These are phyloP conservation scores for Antitype chi DNA, from an alignment of 2,888 invertebrate species.

Conservation along the genomic window DNA sequence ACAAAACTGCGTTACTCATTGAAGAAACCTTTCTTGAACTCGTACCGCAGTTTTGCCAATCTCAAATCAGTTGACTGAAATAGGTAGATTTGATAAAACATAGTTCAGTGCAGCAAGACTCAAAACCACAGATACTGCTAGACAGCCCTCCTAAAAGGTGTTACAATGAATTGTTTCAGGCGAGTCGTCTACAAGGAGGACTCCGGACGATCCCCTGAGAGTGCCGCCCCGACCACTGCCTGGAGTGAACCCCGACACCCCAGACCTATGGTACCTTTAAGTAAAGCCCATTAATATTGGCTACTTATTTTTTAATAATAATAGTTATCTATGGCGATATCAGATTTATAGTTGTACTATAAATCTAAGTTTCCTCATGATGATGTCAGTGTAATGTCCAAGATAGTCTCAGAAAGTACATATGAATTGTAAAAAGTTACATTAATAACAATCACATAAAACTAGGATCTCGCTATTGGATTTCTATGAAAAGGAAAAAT, in stretches of 20 bases:
- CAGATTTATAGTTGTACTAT: no score
- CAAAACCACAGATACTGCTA: background rate
- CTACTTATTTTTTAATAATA: constrained; percentile 27
- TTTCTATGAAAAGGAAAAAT: background rate
- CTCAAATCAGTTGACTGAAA: background rate
- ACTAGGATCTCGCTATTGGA: background rate
- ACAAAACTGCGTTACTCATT: background rate
- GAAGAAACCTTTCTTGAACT: background rate
- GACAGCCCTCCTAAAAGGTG: background rate
- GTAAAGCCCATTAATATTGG: constrained; percentile 62
- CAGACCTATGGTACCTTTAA: constrained; percentile 81
- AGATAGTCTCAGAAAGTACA: no score
- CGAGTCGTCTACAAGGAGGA: constrained; percentile 72
- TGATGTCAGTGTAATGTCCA: no score
- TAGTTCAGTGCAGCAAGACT: background rate
- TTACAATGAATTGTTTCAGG: constrained; percentile 61
- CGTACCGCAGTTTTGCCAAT: no score
- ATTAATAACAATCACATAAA: background rate
- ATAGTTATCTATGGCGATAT: no score
- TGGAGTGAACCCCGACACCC: constrained; percentile 78
- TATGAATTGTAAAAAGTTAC: no score
- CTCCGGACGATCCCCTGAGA: constrained; percentile 81
- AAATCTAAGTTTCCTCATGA: no score
- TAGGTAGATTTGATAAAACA: background rate
- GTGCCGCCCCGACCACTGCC: constrained; percentile 78